Percentiles rank a stretch among this genome's conserved stretches.
Conservation (phyloP, 2,797 vertebrate genomes). For the Sebastiscus albofasciatus region DNA sequence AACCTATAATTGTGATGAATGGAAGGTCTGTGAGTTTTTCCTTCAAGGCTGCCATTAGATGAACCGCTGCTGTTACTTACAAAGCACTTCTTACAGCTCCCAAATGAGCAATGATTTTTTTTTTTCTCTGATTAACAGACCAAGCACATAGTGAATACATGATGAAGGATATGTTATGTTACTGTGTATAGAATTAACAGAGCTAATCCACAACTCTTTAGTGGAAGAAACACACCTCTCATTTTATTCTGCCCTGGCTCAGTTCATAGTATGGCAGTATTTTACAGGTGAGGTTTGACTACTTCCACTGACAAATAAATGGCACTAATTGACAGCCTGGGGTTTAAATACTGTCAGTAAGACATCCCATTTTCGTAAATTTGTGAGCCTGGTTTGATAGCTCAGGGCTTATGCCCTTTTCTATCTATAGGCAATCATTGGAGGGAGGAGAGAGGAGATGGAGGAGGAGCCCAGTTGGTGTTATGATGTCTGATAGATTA, state of each 20-base stretch:
- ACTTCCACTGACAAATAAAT: background rate
- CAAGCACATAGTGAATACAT: background rate
- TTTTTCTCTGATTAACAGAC: background rate
- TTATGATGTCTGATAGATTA: too few relatives aligned
- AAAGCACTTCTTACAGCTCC: background rate
- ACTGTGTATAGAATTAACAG: background rate
- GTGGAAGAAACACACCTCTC: background rate
- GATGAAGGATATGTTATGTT: background rate
- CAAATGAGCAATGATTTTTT: background rate
- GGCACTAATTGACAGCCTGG: background rate
- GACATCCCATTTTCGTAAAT: background rate
- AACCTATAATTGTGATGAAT: conserved; percentile 41
- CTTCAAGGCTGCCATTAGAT: conserved; percentile 11
- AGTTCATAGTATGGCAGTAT: background rate
- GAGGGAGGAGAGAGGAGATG: too few relatives aligned
- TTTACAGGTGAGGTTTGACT: background rate
- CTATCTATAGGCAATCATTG: too few relatives aligned
- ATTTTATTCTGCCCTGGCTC: background rate
- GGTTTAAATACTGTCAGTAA: background rate
- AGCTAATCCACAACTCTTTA: background rate
- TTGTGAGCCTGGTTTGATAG: too few relatives aligned
- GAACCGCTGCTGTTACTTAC: conserved; percentile 6
- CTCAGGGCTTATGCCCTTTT: too few relatives aligned
- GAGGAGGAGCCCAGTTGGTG: too few relatives aligned
- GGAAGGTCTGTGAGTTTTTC: background rate